Evolutionary conservation across 1,140 invertebrate genomes (phyloP).

Genomic region (Saccostrea echinata): DNA sequence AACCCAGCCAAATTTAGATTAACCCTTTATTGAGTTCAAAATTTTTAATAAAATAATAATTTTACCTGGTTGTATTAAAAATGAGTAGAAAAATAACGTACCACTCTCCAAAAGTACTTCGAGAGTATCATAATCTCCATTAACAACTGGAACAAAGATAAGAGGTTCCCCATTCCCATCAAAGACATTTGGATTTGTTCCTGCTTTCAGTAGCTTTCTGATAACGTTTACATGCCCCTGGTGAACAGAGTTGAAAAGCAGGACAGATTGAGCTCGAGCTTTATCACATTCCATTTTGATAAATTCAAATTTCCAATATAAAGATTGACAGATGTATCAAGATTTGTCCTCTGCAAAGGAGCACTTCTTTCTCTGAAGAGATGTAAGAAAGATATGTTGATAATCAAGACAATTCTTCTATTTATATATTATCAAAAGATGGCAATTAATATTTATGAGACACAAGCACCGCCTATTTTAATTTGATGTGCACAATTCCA

Average conservation of each 20-base stretch:
- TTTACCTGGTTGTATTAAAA: too few relatives aligned
- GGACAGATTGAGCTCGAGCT: background rate
- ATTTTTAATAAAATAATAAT: too few relatives aligned
- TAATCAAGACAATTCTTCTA: background rate
- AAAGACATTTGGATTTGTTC: background rate
- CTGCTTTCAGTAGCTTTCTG: constrained; percentile 20
- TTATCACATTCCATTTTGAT: constrained; percentile 4
- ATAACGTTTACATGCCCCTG: constrained; percentile 1
- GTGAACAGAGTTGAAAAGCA: constrained; percentile 18
- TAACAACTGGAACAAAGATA: constrained; percentile 6
- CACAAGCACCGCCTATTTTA: constrained; percentile 4
- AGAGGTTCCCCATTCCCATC: background rate
- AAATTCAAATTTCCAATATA: background rate
- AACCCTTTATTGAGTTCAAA: background rate
- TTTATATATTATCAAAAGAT: background rate
- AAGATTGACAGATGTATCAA: background rate
- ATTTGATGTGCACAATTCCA: constrained; percentile 4
- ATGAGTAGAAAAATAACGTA: background rate
- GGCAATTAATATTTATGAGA: background rate
- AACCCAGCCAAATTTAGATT: background rate
- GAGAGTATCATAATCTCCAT: constrained; percentile 2
- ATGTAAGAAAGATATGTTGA: background rate
- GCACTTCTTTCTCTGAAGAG: background rate
- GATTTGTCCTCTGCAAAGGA: background rate
- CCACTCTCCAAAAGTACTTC: constrained; percentile 9